phyloP scores from a whole-genome alignment of 2,113 vertebrate genomes.

The Coptodon bakossiorum region DNA sequence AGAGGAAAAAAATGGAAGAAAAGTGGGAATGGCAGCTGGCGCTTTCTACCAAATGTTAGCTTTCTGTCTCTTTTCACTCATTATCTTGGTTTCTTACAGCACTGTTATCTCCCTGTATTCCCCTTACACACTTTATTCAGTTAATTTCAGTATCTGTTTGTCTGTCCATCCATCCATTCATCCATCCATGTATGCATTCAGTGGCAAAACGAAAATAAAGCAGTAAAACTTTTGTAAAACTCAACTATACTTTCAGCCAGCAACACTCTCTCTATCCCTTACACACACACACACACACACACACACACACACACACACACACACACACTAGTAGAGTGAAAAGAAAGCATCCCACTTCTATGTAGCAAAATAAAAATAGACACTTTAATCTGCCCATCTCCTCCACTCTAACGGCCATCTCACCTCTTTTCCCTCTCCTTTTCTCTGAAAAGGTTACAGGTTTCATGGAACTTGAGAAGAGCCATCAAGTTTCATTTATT shows the following conservation, averaged over 20 bases:
- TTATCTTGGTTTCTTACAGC: not conserved
- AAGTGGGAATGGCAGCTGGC: conserved; percentile 26
- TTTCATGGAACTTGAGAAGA: not conserved
- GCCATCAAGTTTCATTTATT: not conserved
- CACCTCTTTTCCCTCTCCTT: not conserved
- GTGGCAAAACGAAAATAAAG: not conserved
- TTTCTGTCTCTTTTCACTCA: not conserved
- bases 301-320: not conserved
- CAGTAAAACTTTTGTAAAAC: not conserved
- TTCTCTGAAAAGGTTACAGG: not conserved
- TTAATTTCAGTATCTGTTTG: not conserved
- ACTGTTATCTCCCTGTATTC: not conserved
- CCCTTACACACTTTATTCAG: not conserved
- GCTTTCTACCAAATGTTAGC: conserved; percentile 40
- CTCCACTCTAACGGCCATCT: not conserved
- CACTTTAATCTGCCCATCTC: conserved; percentile 20
- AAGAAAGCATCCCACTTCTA: conserved; percentile 15
- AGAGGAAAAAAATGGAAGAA: not conserved
- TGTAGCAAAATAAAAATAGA: conserved; percentile 17
- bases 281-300: not conserved
- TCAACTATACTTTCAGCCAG: too few species aligned
- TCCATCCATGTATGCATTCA: not conserved
- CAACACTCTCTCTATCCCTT: not conserved
- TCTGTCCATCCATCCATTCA: not conserved
- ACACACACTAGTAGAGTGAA: not conserved